Evolutionary conservation across 2,888 invertebrate genomes (phyloP).

Genomic region (Adineta ricciae): DNA sequence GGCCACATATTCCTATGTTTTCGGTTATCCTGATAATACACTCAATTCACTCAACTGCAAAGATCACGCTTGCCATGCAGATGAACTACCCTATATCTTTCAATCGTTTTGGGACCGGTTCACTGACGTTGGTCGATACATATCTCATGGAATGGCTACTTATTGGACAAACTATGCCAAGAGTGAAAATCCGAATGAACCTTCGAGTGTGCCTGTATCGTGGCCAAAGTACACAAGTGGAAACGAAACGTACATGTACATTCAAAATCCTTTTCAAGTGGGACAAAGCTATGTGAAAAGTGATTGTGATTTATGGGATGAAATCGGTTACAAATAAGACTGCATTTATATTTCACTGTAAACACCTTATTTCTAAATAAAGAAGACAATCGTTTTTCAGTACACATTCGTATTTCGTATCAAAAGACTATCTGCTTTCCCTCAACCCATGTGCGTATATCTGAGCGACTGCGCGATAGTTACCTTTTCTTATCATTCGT

Average conservation of each 20-base stretch:
- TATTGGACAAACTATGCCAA: slow-evolving; percentile 38
- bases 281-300: slow-evolving; percentile 23
- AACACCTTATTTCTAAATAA: too few species aligned
- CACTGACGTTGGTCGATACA: slow-evolving; percentile 26
- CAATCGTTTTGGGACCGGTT: not conserved
- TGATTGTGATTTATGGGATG: slow-evolving; percentile 41
- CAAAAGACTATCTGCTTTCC: too few species aligned
- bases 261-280: not conserved
- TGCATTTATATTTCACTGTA: too few species aligned
- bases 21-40: slow-evolving; percentile 35
- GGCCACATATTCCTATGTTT: slow-evolving; percentile 33
- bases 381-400: too few species aligned
- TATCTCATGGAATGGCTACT: not conserved
- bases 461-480: too few species aligned
- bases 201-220: slow-evolving; percentile 36
- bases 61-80: slow-evolving; percentile 38
- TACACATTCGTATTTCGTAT: too few species aligned
- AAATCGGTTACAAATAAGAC: slow-evolving; percentile 39
- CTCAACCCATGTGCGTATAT: too few species aligned
- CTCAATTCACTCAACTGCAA: slow-evolving; percentile 36
- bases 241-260: not conserved
- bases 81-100: slow-evolving; percentile 34
- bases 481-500: too few species aligned
- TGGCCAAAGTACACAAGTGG: slow-evolving; percentile 35
- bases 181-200: slow-evolving; percentile 34